A percentile compares a stretch with the other conserved stretches of the same genome.
Evolutionary conservation across 2,797 vertebrate species (phyloP).

Genomic region (Hyperoplus lanceolatus): DNA sequence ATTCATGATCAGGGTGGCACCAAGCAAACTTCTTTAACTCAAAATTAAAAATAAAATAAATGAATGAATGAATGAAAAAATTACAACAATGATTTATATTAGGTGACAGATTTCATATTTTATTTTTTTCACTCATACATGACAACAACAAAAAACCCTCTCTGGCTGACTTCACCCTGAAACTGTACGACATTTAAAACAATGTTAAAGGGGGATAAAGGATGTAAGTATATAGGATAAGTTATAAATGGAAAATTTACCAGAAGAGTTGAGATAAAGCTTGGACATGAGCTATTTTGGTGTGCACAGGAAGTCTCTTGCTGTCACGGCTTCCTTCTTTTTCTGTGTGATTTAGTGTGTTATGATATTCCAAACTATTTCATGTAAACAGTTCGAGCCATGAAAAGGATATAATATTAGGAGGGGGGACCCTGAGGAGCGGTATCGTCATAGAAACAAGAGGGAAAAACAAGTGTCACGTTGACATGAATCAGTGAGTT

Average conservation of each 20-base stretch:
- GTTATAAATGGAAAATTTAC: not conserved
- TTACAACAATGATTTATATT: not conserved
- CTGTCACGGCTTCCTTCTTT: not conserved
- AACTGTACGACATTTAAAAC: not conserved
- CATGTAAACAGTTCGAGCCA: not conserved
- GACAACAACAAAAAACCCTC: not conserved
- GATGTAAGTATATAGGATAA: not conserved
- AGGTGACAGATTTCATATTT: not conserved
- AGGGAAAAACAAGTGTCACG: not conserved
- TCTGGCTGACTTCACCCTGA: no score
- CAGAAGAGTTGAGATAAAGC: not conserved
- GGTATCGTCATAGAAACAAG: not conserved
- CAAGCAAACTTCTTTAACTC: not conserved
- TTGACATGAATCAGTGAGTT: not conserved
- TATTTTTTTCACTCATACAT: not conserved
- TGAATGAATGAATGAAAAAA: no score
- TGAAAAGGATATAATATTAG: not conserved
- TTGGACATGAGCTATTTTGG: not conserved
- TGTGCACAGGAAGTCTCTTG: not conserved
- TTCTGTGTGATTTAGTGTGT: not conserved
- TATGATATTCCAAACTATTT: not conserved
- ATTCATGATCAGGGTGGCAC: conserved; percentile 21
- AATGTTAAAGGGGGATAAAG: not conserved
- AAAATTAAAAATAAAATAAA: not conserved
- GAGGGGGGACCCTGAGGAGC: not conserved